These are phyloP conservation scores for Octopus sinensis DNA, from an alignment of 1,140 invertebrate species.

Conservation along the genomic window DNA sequence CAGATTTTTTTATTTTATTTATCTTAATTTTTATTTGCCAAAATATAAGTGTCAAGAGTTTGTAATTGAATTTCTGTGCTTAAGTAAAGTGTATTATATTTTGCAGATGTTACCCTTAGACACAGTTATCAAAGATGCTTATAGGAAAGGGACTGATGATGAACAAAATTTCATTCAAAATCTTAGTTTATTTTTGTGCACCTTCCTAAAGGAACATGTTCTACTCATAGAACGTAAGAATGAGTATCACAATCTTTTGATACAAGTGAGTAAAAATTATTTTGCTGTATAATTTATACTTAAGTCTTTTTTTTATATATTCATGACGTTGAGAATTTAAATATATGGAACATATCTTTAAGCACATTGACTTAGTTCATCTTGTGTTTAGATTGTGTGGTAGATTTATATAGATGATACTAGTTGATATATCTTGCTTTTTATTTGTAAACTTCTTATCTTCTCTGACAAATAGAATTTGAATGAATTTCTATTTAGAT, in stretches of 20 bases:
- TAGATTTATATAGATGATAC: too few relatives aligned
- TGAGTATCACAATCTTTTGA: conserved; percentile 45
- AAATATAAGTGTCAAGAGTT: background rate
- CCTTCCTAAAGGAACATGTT: conserved; percentile 94
- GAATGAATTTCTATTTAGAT: too few relatives aligned
- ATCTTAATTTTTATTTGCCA: background rate
- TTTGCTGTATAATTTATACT: too few relatives aligned
- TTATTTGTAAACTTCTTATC: too few relatives aligned
- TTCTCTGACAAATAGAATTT: too few relatives aligned
- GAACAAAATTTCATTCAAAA: conserved; percentile 99
- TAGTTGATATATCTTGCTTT: too few relatives aligned
- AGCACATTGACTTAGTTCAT: too few relatives aligned
- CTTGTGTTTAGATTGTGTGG: too few relatives aligned
- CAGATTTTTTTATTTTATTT: background rate
- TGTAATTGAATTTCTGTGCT: background rate
- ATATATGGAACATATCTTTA: too few relatives aligned
- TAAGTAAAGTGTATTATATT: too few relatives aligned
- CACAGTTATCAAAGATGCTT: conserved; percentile 91
- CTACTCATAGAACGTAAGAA: conserved; percentile 68
- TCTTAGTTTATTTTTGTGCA: conserved; percentile 93
- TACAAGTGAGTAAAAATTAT: conserved; percentile 42
- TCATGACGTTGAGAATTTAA: too few relatives aligned
- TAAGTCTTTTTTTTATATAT: too few relatives aligned
- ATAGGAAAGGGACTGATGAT: conserved; percentile 86
- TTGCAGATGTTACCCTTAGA: conserved; percentile 78